Conservation (phyloP, 1,140 invertebrate species). For the Drosophila burlai region DNA sequence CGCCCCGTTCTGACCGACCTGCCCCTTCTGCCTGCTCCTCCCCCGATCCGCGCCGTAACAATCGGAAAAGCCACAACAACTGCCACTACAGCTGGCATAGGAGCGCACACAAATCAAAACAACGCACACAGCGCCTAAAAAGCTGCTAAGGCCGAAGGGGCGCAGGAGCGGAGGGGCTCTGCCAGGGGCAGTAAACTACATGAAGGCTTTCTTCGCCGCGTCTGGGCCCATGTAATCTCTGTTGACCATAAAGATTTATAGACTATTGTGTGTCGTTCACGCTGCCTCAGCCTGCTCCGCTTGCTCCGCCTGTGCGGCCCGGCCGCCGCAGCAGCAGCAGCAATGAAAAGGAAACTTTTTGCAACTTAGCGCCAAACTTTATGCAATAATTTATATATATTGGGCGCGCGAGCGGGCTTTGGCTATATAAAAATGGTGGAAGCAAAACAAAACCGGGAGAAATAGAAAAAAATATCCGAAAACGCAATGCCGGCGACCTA, state of each 20-base stretch:
- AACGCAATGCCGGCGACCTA: conserved; percentile 64
- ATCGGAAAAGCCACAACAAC: conserved; percentile 72
- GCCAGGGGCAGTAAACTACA: conserved; percentile 72
- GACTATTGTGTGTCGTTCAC: conserved; percentile 81
- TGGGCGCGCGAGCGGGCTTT: conserved; percentile 49
- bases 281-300: conserved; percentile 27
- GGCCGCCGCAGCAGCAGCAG: conserved; percentile 57
- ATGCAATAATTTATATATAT: conserved; percentile 85
- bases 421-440: conserved; percentile 54
- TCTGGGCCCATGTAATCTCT: conserved; percentile 75
- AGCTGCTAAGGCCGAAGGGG: conserved; percentile 47
- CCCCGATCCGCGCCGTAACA: conserved; percentile 18
- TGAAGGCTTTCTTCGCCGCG: conserved; percentile 55
- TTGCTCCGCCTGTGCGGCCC: conserved; percentile 12
- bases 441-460: conserved; percentile 42
- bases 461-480: conserved; percentile 39
- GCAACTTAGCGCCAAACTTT: conserved; percentile 85
- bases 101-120: conserved; percentile 76
- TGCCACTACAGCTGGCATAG: conserved; percentile 47
- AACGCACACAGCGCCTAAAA: conserved; percentile 72
- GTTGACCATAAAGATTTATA: conserved; percentile 84
- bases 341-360: conserved; percentile 84
- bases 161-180: conserved; percentile 1
- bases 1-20: not conserved
- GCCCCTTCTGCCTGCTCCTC: not conserved